phyloP scores from a whole-genome alignment of 2,888 invertebrate species.

The Eubasilissa splendida region DNA sequence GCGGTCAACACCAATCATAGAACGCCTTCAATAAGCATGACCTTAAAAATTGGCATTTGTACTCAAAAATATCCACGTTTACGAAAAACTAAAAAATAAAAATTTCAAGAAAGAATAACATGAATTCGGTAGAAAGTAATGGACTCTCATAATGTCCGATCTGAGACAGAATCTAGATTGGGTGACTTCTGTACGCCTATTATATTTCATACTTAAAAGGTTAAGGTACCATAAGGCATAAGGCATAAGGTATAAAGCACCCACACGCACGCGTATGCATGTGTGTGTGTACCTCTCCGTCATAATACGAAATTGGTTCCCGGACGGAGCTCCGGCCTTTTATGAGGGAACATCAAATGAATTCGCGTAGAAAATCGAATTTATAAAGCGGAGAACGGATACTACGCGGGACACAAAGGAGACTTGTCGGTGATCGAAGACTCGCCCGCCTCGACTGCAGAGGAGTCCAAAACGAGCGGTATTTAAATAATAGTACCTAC shows the following conservation, averaged over 20 bases:
- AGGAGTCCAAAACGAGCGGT: too few species aligned
- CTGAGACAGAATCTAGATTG: not conserved
- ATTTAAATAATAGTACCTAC: too few species aligned
- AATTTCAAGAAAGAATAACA: too few species aligned
- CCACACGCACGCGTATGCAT: slow-evolving; percentile 10
- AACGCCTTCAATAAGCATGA: too few species aligned
- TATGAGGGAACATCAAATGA: slow-evolving; percentile 76
- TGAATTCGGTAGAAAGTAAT: too few species aligned
- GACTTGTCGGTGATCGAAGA: slow-evolving; percentile 14
- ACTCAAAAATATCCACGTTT: too few species aligned
- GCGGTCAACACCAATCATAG: too few species aligned
- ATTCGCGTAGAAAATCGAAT: slow-evolving; percentile 76
- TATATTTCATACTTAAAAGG: slow-evolving; percentile 28
- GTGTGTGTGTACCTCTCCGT: slow-evolving; percentile 61
- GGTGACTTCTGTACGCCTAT: slow-evolving; percentile 10
- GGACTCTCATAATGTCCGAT: too few species aligned
- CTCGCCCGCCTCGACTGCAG: not conserved
- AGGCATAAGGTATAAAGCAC: slow-evolving; percentile 26
- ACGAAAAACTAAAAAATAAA: too few species aligned
- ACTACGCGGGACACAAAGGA: slow-evolving; percentile 38
- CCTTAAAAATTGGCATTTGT: too few species aligned
- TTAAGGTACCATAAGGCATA: not conserved
- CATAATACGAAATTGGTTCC: slow-evolving; percentile 75
- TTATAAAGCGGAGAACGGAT: slow-evolving; percentile 64
- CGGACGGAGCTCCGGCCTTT: slow-evolving; percentile 74